Evolutionary conservation across 2,888 invertebrate genomes (phyloP), one percentile per base, ranked within the genome.

Genomic region (Dynastes maya): DNA sequence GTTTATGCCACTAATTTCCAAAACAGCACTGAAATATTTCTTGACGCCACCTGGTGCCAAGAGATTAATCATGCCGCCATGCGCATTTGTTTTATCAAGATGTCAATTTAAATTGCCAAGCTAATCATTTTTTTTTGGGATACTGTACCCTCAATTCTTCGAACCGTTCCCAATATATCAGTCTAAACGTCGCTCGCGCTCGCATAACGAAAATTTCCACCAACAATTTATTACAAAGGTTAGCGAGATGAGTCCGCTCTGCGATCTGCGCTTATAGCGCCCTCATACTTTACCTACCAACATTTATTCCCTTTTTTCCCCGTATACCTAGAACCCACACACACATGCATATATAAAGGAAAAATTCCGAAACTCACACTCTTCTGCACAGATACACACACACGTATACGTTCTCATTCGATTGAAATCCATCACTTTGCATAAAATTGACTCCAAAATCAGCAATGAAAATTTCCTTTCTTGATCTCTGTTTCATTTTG

Each of bases 381-480:
- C 55, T 22, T 22, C 22, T 37, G 13, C 64, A 64, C 5, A 32
- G 6, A 32, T 13, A 37, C 65, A 65, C 55, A 22, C 51, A 68
- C 68, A 68, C 29, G 49, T 70, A 70, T 76, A 77, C 80, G 74
- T 77, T 80, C 81, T 80, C 81, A 78, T 79, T 81, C 82, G 79
- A 82, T 80, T 82, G 81, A 81, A 82, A 80, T 82, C 79, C 77
- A 64, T 64, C 80, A 81, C 81, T 82, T 82, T 82, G 81, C 82
- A 82, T 82, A 82, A 82, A 82, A 82, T 82, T 82, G 82, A 81
- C 81, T 82, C 78, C 78, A 80, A 81, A 82, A 82, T 81, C 82
- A 82, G 80, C 80, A 79, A 72, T 78, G 79, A 78, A 80, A 80
- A 80, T 80, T 80, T 78, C 80, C 77, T 80, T 80, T 80, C 77